phyloP scores from a whole-genome alignment of 2,797 vertebrate genomes.

The Halcyon leucocephala region DNA sequence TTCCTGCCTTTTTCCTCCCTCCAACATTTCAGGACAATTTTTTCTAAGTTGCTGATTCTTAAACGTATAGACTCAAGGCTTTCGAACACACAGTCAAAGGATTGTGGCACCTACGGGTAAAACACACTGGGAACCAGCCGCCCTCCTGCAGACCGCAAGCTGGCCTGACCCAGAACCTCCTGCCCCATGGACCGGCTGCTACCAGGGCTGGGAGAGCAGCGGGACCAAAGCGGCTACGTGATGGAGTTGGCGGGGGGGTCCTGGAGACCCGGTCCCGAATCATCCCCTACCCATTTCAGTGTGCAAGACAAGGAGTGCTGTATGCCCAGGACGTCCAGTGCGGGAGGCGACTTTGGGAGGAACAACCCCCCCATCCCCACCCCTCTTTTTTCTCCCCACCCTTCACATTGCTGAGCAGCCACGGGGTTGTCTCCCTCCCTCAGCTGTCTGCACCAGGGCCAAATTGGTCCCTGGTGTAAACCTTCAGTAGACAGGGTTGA shows the following conservation, averaged over 20 bases:
- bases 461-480: neutral
- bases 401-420: neutral
- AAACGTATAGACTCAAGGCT: slow-evolving; percentile 67
- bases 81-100: slow-evolving; percentile 62
- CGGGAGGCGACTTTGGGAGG: neutral
- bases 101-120: slow-evolving; percentile 71
- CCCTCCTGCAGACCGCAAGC: neutral
- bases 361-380: neutral
- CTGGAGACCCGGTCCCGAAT: neutral
- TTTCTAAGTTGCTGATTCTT: slow-evolving; percentile 72
- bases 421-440: neutral
- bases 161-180: neutral
- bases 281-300: neutral
- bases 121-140: neutral
- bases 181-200: neutral
- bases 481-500: neutral
- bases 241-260: neutral
- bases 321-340: neutral
- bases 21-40: slow-evolving; percentile 61
- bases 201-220: neutral
- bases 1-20: slow-evolving; percentile 33
- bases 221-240: rapidly evolving
- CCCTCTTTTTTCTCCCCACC: neutral
- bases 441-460: neutral
- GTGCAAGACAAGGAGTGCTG: neutral